Evolutionary conservation across 1,140 invertebrate species (phyloP).

Genomic region (Procambarus virginalis): DNA sequence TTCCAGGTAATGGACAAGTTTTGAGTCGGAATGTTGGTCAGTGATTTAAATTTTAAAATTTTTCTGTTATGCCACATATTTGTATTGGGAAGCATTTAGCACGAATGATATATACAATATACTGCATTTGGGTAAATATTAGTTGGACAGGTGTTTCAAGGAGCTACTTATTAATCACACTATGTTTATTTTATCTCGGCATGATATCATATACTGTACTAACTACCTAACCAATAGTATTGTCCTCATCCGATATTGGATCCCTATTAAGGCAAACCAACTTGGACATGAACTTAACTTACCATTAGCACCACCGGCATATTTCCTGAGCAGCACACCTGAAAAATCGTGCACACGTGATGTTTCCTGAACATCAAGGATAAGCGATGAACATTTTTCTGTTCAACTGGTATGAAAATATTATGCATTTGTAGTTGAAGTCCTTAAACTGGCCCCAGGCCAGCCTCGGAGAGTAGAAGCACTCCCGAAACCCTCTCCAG

Average conservation of each 20-base stretch:
- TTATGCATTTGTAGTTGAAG: conserved; percentile 41
- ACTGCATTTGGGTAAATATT: background rate
- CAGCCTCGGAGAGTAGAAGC: too few species aligned
- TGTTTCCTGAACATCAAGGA: too few species aligned
- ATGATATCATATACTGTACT: conserved; percentile 12
- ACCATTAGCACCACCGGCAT: conserved; percentile 15
- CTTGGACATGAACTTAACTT: conserved; percentile 48
- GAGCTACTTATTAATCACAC: conserved; percentile 1
- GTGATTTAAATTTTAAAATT: background rate
- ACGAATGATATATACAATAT: background rate
- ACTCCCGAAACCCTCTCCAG: too few species aligned
- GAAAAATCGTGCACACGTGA: too few species aligned
- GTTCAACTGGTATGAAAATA: conserved; percentile 35
- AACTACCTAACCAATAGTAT: conserved; percentile 37
- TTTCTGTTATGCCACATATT: background rate
- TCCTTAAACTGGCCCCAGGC: conserved; percentile 1
- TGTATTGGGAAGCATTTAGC: background rate
- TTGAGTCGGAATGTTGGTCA: background rate
- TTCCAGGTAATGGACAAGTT: background rate
- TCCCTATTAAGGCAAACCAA: conserved; percentile 26
- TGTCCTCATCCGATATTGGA: conserved; percentile 22
- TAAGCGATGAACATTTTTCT: background rate
- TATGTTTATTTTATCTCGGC: conserved; percentile 24
- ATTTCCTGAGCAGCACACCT: conserved; percentile 40
- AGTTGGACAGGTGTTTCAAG: conserved; percentile 20